Conservation (phyloP, 2,797 vertebrate genomes). For the Poeciliopsis turneri region DNA sequence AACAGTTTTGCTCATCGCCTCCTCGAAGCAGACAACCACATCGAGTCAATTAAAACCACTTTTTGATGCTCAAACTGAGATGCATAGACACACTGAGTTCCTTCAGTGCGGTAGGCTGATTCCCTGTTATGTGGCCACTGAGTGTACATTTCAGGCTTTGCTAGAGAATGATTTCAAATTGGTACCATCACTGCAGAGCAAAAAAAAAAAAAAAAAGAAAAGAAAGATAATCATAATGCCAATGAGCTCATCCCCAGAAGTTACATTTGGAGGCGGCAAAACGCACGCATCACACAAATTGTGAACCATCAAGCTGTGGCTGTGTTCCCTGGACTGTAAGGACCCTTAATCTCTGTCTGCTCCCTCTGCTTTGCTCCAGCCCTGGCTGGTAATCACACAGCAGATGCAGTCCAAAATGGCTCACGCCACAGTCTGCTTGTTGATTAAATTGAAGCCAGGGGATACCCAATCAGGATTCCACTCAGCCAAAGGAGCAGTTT, state of each 20-base stretch:
- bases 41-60: neutral
- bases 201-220: too few species aligned
- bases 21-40: neutral
- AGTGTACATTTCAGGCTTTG: neutral
- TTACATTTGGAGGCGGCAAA: neutral
- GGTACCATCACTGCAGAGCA: neutral
- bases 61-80: neutral
- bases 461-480: neutral
- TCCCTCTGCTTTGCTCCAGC: neutral
- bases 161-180: neutral
- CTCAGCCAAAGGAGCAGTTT: neutral
- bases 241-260: neutral
- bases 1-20: neutral
- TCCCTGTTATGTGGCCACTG: neutral
- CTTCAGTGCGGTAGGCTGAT: neutral
- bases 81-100: neutral
- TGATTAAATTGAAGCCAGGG: constrained; percentile 6
- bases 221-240: neutral
- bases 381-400: constrained; percentile 26
- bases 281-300: neutral
- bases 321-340: neutral
- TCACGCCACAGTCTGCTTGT: constrained; percentile 21
- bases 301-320: neutral
- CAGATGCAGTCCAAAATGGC: constrained; percentile 29
- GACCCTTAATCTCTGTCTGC: neutral